Percentiles rank a stretch among this genome's conserved stretches.
phyloP scores from a whole-genome alignment of 2,888 invertebrate species.

The Rhorus exstirpatorius region DNA sequence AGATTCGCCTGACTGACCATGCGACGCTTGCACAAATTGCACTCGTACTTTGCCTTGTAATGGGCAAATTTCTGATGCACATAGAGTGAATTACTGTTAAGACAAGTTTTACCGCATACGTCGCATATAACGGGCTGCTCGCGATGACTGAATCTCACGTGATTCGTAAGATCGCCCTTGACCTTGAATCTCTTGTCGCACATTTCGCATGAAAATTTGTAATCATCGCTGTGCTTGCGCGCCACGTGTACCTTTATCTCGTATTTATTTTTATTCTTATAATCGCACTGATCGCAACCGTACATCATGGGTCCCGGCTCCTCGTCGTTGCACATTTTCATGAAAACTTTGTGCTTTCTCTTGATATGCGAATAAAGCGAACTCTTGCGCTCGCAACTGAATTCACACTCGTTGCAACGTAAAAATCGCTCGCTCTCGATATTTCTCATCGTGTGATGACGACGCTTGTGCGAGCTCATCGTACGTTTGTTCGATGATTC shows the following conservation, averaged over 20 bases:
- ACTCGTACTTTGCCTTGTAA: conserved; percentile 84
- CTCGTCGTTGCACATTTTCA: conserved; percentile 51
- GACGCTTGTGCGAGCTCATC: conserved; percentile 80
- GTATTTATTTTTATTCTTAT: conserved; percentile 80
- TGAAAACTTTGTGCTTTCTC: conserved; percentile 78
- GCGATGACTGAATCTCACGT: conserved; percentile 72
- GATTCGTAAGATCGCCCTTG: conserved; percentile 74
- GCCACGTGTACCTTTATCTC: conserved; percentile 80
- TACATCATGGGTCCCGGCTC: conserved; percentile 71
- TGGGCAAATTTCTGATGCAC: conserved; percentile 84
- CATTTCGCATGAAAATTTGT: conserved; percentile 71
- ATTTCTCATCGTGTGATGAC: conserved; percentile 74
- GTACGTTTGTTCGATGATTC: conserved; percentile 80
- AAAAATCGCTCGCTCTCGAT: conserved; percentile 72
- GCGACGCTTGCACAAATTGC: conserved; percentile 82
- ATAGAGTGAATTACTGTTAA: conserved; percentile 82
- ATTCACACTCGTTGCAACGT: conserved; percentile 82
- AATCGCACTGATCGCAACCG: conserved; percentile 78
- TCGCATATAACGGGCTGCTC: conserved; percentile 75
- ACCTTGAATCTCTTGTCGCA: conserved; percentile 74
- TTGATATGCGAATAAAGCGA: conserved; percentile 82
- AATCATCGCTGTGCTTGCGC: conserved; percentile 72
- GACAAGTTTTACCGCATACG: conserved; percentile 83
- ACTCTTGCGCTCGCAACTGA: conserved; percentile 80
- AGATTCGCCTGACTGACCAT: conserved; percentile 86